These are phyloP conservation scores for Zeugodacus cucurbitae DNA, from an alignment of 1,140 invertebrate species.

Conservation along the genomic window DNA sequence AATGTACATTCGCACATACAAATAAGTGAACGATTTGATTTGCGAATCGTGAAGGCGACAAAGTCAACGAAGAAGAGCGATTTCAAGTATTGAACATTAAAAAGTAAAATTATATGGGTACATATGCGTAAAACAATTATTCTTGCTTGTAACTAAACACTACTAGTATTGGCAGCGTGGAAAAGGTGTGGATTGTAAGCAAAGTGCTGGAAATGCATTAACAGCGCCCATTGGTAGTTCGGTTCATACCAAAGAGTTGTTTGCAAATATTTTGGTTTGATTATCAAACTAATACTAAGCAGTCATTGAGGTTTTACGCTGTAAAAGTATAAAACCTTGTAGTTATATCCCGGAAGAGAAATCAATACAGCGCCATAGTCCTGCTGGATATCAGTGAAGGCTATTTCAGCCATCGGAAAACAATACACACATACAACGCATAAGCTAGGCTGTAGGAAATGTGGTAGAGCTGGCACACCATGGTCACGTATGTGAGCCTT, in stretches of 20 bases:
- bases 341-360: not conserved
- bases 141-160: not conserved
- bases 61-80: not conserved
- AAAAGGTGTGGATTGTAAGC: not conserved
- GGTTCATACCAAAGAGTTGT: too few species aligned
- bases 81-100: slow-evolving; percentile 15
- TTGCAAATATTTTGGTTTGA: too few species aligned
- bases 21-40: slow-evolving; percentile 17
- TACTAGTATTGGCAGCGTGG: not conserved
- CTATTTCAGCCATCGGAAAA: not conserved
- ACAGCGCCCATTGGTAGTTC: not conserved
- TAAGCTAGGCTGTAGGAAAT: not conserved
- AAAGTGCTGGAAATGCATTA: not conserved
- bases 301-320: too few species aligned
- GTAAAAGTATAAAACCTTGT: not conserved
- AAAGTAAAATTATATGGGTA: not conserved
- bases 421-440: not conserved
- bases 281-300: too few species aligned
- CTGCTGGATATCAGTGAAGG: not conserved
- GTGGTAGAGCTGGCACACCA: not conserved
- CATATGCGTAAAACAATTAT: not conserved
- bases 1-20: not conserved
- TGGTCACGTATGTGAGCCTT: not conserved
- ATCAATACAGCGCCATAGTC: not conserved
- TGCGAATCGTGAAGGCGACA: slow-evolving; percentile 20